Base-by-base conservation (phyloP, 2,113 vertebrate genomes). In the Arizona elegans region DNA sequence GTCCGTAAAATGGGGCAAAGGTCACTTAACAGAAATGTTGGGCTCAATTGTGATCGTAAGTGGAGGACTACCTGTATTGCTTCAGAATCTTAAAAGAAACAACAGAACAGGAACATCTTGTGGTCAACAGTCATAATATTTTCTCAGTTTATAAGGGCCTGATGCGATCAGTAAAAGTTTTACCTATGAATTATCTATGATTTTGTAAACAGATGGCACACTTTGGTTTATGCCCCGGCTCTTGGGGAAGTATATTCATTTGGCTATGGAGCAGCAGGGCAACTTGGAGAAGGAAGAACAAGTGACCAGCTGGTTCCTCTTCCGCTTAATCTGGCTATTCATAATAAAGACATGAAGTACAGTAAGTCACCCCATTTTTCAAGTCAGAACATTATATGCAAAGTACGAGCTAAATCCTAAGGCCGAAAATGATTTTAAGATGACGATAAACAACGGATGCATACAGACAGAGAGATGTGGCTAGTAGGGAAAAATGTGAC, bases 241-340 rank as follows among this genome's bases (percentile, higher is more conserved):
- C 95, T 97, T 95, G 96, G 96, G 62, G 95, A 96, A 94, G 93
- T 98, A 94, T 97, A 97, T 93, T 95, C 92, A 0, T 98, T 98
- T 96, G 98, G 98, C 85, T 96, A 90, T 91, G 95, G 75, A 91
- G 93, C 95, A 65, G 93, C 96, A 92, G 95, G 95, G 92, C 95
- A 95, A 88, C 93, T 95, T 92, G 95, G 96, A 95, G 94, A 95
- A 1, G 0, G 94, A 26, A 91, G 23, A 50, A 95, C 93, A 24
- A 43, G 88, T 0, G 52, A 96, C 54, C 97, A 94, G 17, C 38
- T 96, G 93, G 92, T 97, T 92, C 97, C 97, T 15, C 90, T 97
- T 93, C 97, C 97, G 52, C 81, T 96, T 24, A 23, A 90, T 65
- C 53, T 21, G 75, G 53, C 88, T 59, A 3, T 86, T 70, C 59